Percentiles rank a stretch among this genome's conserved stretches.
Conservation (phyloP, 2,113 vertebrate genomes). For the Carollia perspicillata region DNA sequence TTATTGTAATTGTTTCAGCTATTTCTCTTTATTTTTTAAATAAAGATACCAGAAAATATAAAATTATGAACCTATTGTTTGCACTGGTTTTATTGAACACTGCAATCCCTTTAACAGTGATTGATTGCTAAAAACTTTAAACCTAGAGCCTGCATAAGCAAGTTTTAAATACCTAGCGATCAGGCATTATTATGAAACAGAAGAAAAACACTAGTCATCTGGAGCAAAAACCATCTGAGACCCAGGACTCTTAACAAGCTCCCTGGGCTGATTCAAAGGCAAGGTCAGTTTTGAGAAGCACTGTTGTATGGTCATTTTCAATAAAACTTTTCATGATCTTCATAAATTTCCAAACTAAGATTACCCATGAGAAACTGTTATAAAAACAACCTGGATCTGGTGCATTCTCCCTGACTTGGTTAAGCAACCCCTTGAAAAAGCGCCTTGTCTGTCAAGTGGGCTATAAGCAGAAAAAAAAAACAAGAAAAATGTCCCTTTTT, state of each 20-base stretch:
- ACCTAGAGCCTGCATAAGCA: not conserved
- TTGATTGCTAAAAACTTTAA: not conserved
- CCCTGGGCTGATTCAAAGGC: not conserved
- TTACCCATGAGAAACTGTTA: slow-evolving; percentile 9
- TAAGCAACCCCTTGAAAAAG: not conserved
- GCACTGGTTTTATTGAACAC: not conserved
- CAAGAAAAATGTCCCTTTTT: not conserved
- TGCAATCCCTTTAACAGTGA: not conserved
- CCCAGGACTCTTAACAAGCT: not conserved
- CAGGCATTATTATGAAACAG: not conserved
- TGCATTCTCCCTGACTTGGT: not conserved
- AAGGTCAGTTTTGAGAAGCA: not conserved
- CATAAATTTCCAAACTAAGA: slow-evolving; percentile 3
- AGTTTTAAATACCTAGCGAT: not conserved
- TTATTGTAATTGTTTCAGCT: not conserved
- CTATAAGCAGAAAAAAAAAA: not conserved
- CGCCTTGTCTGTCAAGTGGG: not conserved
- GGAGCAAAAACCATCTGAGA: not conserved
- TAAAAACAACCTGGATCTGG: not conserved
- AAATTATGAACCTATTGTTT: not conserved
- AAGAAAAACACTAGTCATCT: not conserved
- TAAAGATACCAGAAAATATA: not conserved
- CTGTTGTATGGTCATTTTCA: not conserved
- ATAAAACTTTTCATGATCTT: not conserved
- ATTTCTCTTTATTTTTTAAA: not conserved